phyloP scores from a whole-genome alignment of 1,140 invertebrate genomes.

The Drosophila ogumai region DNA sequence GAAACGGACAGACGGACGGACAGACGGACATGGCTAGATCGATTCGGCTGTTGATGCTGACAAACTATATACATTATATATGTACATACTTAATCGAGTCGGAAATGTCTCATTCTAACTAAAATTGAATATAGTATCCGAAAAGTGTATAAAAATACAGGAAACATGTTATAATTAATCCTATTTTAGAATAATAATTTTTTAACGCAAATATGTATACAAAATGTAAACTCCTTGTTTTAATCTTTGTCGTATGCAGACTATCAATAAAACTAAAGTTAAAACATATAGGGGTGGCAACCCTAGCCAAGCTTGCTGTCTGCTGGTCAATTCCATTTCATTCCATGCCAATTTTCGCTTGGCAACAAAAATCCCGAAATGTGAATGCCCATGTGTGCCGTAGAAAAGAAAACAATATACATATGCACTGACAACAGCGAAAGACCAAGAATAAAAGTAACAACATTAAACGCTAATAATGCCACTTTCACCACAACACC shows the following conservation, averaged over 20 bases:
- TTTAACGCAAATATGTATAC: background rate
- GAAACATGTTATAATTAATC: no score
- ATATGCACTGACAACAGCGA: slow-evolving; percentile 7
- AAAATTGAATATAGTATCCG: no score
- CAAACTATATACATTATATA: no score
- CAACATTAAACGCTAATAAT: slow-evolving; percentile 23
- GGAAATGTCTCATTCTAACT: no score
- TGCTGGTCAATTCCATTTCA: slow-evolving; percentile 42
- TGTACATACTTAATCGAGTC: no score
- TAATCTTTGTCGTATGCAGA: no score
- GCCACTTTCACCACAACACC: slow-evolving; percentile 42
- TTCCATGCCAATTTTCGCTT: slow-evolving; percentile 22
- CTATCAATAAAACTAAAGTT: background rate
- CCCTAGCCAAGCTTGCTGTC: slow-evolving; percentile 9
- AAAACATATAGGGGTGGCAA: slow-evolving; percentile 25
- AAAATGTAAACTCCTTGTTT: no score
- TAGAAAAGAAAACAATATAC: slow-evolving; percentile 9
- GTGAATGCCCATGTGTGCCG: slow-evolving; percentile 20
- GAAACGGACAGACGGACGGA: no score
- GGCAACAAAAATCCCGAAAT: slow-evolving; percentile 40
- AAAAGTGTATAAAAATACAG: no score
- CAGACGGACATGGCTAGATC: no score
- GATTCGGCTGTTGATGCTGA: no score
- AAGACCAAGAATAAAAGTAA: slow-evolving; percentile 11
- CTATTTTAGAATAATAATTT: background rate